Conservation (phyloP, 2,113 vertebrate species). For the Mormoops blainvillei region DNA sequence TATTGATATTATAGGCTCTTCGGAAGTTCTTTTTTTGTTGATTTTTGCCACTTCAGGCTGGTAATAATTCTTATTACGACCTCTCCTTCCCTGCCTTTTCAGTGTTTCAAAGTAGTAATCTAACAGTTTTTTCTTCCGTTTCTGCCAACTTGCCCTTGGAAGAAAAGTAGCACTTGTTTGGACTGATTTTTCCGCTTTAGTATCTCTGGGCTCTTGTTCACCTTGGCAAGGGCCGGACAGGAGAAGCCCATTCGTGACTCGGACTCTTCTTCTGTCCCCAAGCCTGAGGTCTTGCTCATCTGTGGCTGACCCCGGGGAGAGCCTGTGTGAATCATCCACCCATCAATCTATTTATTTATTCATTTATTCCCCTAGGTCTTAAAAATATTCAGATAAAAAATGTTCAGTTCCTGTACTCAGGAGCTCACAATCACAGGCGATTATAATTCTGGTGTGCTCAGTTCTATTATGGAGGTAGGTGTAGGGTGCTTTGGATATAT, state of each 20-base stretch:
- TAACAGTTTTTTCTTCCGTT: not conserved
- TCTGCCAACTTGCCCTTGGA: not conserved
- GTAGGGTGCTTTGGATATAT: not conserved
- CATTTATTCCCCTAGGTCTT: not conserved
- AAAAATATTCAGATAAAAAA: not conserved
- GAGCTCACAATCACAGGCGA: not conserved
- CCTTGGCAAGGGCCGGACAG: not conserved
- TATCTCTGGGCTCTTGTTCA: not conserved
- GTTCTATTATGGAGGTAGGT: not conserved
- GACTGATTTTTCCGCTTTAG: not conserved
- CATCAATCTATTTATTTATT: not conserved
- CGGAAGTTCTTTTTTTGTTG: not conserved
- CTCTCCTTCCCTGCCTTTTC: not conserved
- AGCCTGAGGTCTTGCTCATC: not conserved
- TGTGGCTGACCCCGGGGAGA: not conserved
- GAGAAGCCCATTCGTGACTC: not conserved
- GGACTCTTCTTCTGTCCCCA: not conserved
- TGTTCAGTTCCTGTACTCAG: not conserved
- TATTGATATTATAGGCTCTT: not conserved
- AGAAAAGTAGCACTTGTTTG: not conserved
- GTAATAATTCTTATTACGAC: not conserved
- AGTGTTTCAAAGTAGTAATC: not conserved
- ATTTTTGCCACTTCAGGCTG: not conserved
- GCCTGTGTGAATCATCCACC: not conserved
- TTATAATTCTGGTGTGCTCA: not conserved